Evolutionary conservation across 2,888 invertebrate genomes (phyloP).

Genomic region (Pseudoips prasinana): DNA sequence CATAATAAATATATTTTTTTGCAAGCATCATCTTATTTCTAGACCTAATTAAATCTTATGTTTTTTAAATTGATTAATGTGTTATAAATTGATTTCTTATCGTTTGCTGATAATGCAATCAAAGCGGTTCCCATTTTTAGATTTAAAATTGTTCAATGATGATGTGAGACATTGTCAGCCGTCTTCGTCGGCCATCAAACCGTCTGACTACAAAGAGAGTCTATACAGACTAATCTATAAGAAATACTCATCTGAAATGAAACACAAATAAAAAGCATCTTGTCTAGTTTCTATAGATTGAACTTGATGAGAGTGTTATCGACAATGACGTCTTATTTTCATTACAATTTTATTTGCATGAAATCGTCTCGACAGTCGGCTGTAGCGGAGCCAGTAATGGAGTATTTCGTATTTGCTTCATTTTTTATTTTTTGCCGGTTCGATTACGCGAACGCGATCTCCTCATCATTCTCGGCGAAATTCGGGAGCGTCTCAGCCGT

Average conservation of each 20-base stretch:
- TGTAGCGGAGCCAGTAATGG: slow-evolving; percentile 64
- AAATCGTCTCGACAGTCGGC: slow-evolving; percentile 54
- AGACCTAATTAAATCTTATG: no score
- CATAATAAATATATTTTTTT: no score
- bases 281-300: slow-evolving; percentile 32
- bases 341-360: slow-evolving; percentile 34
- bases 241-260: slow-evolving; percentile 30
- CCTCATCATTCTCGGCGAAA: slow-evolving; percentile 77
- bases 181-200: slow-evolving; percentile 22
- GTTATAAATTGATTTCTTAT: slow-evolving; percentile 13
- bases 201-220: slow-evolving; percentile 25
- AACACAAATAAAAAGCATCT: slow-evolving; percentile 25
- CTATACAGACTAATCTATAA: slow-evolving; percentile 23
- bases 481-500: slow-evolving; percentile 79
- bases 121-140: slow-evolving; percentile 18
- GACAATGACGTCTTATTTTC: slow-evolving; percentile 28
- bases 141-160: slow-evolving; percentile 26
- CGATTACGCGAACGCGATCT: slow-evolving; percentile 81
- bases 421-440: slow-evolving; percentile 79
- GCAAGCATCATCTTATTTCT: no score
- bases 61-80: no score
- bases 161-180: slow-evolving; percentile 28
- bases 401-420: slow-evolving; percentile 82
- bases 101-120: slow-evolving; percentile 15
- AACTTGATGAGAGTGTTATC: slow-evolving; percentile 29